Percentiles rank a stretch among this genome's conserved stretches.
phyloP scores from a whole-genome alignment of 1,140 invertebrate genomes.

The Drosophila simulans region DNA sequence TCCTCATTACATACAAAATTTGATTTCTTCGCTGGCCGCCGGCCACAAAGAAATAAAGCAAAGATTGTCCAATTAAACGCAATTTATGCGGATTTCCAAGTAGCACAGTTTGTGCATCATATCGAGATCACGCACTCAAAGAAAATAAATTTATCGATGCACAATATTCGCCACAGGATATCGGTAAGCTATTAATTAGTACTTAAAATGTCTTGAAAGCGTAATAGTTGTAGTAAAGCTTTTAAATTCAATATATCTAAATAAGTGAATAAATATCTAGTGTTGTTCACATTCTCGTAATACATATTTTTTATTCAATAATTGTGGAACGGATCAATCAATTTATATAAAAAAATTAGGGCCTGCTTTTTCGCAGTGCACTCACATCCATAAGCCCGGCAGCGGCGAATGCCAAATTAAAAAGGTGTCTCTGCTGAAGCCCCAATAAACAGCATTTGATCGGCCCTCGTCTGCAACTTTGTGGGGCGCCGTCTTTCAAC shows the following conservation, averaged over 20 bases:
- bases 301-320: no score
- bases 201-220: background rate
- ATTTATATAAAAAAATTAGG: background rate
- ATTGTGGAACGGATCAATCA: no score
- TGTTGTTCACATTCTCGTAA: no score
- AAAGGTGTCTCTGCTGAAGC: slow-evolving; percentile 78
- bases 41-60: slow-evolving; percentile 74
- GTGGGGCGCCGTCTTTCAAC: slow-evolving; percentile 70
- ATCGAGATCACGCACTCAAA: slow-evolving; percentile 29
- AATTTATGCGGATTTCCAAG: slow-evolving; percentile 80
- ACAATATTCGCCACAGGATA: background rate
- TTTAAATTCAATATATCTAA: no score
- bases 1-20: slow-evolving; percentile 67
- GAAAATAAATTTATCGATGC: background rate
- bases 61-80: slow-evolving; percentile 82
- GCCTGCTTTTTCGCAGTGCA: background rate
- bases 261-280: no score
- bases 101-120: slow-evolving; percentile 38
- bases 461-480: slow-evolving; percentile 65
- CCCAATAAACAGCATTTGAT: slow-evolving; percentile 72
- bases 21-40: slow-evolving; percentile 47
- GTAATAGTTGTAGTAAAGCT: no score
- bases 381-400: slow-evolving; percentile 16
- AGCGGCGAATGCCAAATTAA: slow-evolving; percentile 74
- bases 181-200: background rate